These are phyloP conservation scores for Lycocerus yunnanus DNA, from an alignment of 2,888 invertebrate species.

Conservation along the genomic window DNA sequence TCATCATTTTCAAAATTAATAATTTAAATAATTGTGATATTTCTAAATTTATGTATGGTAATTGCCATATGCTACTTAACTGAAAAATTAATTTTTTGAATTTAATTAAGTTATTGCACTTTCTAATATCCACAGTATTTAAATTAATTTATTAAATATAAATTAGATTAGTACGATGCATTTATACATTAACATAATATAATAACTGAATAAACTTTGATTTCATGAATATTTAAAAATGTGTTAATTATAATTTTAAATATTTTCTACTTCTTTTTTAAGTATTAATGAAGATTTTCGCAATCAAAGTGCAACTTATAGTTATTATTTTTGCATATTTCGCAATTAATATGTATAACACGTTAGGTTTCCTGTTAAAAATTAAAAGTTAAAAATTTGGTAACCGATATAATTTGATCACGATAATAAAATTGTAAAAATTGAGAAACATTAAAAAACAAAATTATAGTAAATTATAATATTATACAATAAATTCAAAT, in stretches of 20 bases:
- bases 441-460: not conserved
- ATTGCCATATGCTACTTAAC: too few species aligned
- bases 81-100: not conserved
- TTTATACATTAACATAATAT: not conserved
- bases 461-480: too few species aligned
- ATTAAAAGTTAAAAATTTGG: not conserved
- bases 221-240: not conserved
- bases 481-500: too few species aligned
- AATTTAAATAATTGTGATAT: too few species aligned
- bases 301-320: not conserved
- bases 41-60: too few species aligned
- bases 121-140: not conserved
- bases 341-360: not conserved
- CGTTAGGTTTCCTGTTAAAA: not conserved
- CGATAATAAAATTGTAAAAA: not conserved
- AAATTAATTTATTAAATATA: not conserved
- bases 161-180: not conserved
- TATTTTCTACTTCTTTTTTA: not conserved
- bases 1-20: too few species aligned
- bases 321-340: not conserved
- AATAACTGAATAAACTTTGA: not conserved
- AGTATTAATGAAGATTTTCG: not conserved
- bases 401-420: not conserved
- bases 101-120: not conserved
- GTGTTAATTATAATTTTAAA: not conserved